These are phyloP conservation scores for Leptopilina drosophilae DNA, from an alignment of 2,888 invertebrate species.

Conservation along the genomic window DNA sequence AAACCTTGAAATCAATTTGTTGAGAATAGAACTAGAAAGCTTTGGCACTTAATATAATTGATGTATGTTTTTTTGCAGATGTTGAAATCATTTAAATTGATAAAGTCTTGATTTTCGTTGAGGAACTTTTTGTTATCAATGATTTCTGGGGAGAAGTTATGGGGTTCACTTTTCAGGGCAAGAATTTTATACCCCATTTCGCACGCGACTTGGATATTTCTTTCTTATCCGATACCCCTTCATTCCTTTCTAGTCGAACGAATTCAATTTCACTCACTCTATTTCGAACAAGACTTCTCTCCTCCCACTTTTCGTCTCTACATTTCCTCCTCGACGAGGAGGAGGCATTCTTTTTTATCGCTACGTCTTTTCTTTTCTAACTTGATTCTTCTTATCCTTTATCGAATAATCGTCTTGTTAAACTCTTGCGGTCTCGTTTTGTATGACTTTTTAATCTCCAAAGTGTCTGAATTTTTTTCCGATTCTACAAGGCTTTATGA, in stretches of 20 bases:
- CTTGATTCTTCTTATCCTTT: conserved; percentile 33
- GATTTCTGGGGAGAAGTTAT: background rate
- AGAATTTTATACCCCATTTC: conserved; percentile 50
- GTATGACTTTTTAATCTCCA: conserved; percentile 41
- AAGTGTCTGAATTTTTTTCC: conserved; percentile 12
- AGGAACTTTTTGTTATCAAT: background rate
- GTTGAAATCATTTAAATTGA: background rate
- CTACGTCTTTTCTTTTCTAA: conserved; percentile 41
- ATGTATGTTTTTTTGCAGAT: background rate
- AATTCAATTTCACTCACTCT: conserved; percentile 47
- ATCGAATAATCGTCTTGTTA: conserved; percentile 42
- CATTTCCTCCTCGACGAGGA: conserved; percentile 18
- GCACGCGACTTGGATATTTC: conserved; percentile 41
- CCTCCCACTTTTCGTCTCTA: conserved; percentile 5
- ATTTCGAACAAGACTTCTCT: background rate
- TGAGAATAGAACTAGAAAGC: conserved; percentile 2
- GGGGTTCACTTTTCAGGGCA: conserved; percentile 31
- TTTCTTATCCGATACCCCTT: conserved; percentile 35
- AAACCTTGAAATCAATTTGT: background rate
- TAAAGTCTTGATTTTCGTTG: conserved; percentile 4
- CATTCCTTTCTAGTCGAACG: conserved; percentile 49
- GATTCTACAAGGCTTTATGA: background rate
- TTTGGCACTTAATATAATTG: background rate
- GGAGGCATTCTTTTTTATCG: conserved; percentile 27
- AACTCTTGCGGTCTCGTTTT: conserved; percentile 44